A percentile compares a stretch with the other conserved stretches of the same genome.
phyloP scores from a whole-genome alignment of 2,797 vertebrate genomes.

The Enteromius afrohamiltoni region DNA sequence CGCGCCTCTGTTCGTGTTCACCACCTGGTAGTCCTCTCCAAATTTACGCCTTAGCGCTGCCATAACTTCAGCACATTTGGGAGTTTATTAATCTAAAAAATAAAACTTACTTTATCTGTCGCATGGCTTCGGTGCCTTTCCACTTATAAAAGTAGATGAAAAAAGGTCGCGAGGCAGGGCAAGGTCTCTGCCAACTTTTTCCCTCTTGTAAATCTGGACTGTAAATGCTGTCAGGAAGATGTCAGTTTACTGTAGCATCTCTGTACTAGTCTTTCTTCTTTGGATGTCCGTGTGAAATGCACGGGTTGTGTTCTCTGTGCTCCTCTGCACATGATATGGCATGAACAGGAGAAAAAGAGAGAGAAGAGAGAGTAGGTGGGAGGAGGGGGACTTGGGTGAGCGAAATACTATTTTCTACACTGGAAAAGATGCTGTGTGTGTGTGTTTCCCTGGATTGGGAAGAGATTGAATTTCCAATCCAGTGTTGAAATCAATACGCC shows the following conservation, averaged over 20 bases:
- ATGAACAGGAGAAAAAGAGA: slow-evolving; percentile 24
- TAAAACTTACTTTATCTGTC: slow-evolving; percentile 28
- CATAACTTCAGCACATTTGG: slow-evolving; percentile 71
- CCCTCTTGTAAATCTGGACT: background rate
- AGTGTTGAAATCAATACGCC: slow-evolving; percentile 16
- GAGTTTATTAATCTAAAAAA: background rate
- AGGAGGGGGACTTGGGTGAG: slow-evolving; percentile 29
- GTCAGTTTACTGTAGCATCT: background rate
- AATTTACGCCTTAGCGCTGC: slow-evolving; percentile 87
- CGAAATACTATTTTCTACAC: slow-evolving; percentile 3
- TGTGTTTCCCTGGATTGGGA: background rate
- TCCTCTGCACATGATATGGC: slow-evolving; percentile 33
- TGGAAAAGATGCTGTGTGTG: slow-evolving; percentile 4
- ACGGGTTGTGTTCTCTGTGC: slow-evolving; percentile 12
- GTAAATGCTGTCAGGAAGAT: background rate
- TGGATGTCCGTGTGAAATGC: slow-evolving; percentile 14
- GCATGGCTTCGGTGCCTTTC: slow-evolving; percentile 20
- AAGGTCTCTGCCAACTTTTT: background rate
- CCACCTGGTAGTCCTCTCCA: slow-evolving; percentile 89
- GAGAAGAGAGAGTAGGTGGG: slow-evolving; percentile 42
- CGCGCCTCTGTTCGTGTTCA: slow-evolving; percentile 75
- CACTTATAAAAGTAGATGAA: slow-evolving; percentile 21
- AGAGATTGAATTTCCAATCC: slow-evolving; percentile 24
- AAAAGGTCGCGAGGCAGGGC: background rate
- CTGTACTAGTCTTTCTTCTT: background rate